Evolutionary conservation across 1,140 invertebrate genomes (phyloP).

Genomic region (Mycetomoellerius zeteki): DNA sequence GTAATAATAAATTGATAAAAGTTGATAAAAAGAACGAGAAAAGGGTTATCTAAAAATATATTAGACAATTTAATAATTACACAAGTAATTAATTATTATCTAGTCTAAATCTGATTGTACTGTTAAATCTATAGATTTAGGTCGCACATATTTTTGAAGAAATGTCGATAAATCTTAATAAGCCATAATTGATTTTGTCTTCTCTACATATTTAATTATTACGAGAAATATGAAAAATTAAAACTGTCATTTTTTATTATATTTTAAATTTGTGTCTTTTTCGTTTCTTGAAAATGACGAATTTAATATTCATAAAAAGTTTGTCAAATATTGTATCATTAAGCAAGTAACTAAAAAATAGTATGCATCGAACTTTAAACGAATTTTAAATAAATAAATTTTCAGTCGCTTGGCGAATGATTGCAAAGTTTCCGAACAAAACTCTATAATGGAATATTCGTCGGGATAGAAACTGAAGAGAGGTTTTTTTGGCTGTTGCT

Average conservation of each 20-base stretch:
- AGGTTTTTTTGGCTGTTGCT: constrained; percentile 43
- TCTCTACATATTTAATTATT: too few relatives aligned
- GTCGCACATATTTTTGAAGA: not conserved
- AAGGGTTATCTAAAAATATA: not conserved
- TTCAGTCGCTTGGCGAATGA: not conserved
- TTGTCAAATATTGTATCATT: not conserved
- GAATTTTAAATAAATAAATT: constrained; percentile 20
- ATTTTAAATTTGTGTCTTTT: not conserved
- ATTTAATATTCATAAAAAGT: not conserved
- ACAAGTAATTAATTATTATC: not conserved
- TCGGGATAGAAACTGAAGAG: not conserved
- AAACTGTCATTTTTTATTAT: not conserved
- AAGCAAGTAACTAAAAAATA: not conserved
- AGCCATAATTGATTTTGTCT: not conserved
- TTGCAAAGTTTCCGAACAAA: constrained; percentile 11
- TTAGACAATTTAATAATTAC: not conserved
- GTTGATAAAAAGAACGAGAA: not conserved
- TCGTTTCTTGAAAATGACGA: not conserved
- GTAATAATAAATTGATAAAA: too few relatives aligned
- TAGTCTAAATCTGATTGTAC: not conserved
- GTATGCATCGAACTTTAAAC: not conserved
- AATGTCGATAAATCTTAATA: not conserved
- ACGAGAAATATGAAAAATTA: not conserved
- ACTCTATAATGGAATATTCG: constrained; percentile 16
- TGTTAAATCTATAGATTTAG: not conserved